phyloP scores from a whole-genome alignment of 2,888 invertebrate genomes.

The Tetheella fluctuosa region DNA sequence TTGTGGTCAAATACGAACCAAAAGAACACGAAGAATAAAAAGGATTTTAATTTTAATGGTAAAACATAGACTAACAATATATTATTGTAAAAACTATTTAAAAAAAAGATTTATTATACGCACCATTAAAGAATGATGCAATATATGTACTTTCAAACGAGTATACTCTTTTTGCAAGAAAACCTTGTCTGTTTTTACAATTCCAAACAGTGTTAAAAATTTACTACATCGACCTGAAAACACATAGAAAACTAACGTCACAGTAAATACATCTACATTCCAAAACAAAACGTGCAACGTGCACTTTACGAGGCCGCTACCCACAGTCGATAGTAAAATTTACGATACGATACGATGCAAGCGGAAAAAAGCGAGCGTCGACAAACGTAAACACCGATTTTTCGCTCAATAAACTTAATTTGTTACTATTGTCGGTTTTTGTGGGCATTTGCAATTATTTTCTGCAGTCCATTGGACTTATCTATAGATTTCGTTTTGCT shows the following conservation, averaged over 20 bases:
- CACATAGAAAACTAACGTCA: neutral
- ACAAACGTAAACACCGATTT: constrained; percentile 43
- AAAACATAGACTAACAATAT: too few species aligned
- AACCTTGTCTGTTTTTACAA: neutral
- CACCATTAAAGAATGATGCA: too few species aligned
- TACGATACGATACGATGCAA: constrained; percentile 45
- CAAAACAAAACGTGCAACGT: constrained; percentile 52
- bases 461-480: constrained; percentile 7
- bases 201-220: neutral
- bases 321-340: constrained; percentile 52
- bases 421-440: constrained; percentile 22
- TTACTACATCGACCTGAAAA: neutral
- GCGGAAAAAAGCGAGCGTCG: constrained; percentile 37
- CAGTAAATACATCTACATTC: constrained; percentile 33
- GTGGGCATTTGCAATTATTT: constrained; percentile 12
- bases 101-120: too few species aligned
- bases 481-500: constrained; percentile 6
- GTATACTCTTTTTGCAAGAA: neutral
- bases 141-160: neutral
- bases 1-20: too few species aligned
- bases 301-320: constrained; percentile 45
- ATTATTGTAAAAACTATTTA: too few species aligned
- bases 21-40: too few species aligned
- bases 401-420: constrained; percentile 50
- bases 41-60: too few species aligned